Percentiles rank a stretch among this genome's conserved stretches.
These are phyloP conservation scores for Bufo gargarizans DNA, from an alignment of 2,113 vertebrate genomes.

Conservation along the genomic window DNA sequence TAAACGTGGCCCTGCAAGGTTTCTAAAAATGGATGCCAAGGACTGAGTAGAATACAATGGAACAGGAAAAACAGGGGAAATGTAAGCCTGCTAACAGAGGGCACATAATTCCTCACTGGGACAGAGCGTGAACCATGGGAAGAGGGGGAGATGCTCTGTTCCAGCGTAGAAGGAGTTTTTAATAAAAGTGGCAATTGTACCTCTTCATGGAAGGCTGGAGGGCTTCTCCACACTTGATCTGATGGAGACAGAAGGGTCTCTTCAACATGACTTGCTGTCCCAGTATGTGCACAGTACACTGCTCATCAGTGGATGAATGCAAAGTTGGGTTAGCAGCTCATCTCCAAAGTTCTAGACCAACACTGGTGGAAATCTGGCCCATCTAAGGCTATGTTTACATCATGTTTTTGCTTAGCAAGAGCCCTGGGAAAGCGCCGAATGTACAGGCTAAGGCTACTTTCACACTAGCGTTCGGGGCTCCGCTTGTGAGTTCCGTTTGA, in stretches of 20 bases:
- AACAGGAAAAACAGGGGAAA: conserved; percentile 14
- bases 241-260: not conserved
- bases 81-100: not conserved
- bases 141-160: not conserved
- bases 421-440: too few species aligned
- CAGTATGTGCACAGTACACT: not conserved
- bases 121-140: not conserved
- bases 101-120: not conserved
- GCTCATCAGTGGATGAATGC: not conserved
- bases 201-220: not conserved
- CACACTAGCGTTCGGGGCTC: too few species aligned
- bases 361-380: not conserved
- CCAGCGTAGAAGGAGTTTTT: not conserved
- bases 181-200: not conserved
- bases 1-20: not conserved
- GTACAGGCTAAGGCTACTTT: too few species aligned
- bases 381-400: too few species aligned
- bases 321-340: not conserved
- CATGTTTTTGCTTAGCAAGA: too few species aligned
- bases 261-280: not conserved
- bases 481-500: too few species aligned
- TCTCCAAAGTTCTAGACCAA: not conserved
- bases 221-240: not conserved
- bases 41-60: not conserved
- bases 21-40: not conserved